Conservation (phyloP, 2,888 invertebrate species). For the Campoplex nolae region DNA sequence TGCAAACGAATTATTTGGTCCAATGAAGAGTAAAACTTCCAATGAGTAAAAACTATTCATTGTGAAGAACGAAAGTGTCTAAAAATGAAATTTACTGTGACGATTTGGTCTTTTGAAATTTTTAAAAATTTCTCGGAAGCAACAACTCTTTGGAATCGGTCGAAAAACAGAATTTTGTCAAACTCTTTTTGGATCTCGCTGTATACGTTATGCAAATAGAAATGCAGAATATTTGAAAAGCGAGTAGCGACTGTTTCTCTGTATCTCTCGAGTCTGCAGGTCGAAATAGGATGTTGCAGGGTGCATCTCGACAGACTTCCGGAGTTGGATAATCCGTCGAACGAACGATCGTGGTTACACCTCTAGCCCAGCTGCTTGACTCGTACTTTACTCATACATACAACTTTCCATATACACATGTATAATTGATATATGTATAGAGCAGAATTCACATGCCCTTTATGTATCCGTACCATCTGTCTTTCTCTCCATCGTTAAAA, state of each 20-base stretch:
- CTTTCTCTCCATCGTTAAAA: constrained; percentile 51
- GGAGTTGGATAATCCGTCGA: constrained; percentile 70
- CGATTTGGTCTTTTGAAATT: too few relatives aligned
- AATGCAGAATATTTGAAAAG: neutral
- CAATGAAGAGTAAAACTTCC: too few relatives aligned
- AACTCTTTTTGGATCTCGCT: too few relatives aligned
- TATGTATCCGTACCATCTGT: constrained; percentile 34
- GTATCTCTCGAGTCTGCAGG: constrained; percentile 27
- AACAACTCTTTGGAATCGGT: too few relatives aligned
- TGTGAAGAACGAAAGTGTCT: too few relatives aligned
- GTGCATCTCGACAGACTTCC: constrained; percentile 59
- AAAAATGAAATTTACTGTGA: too few relatives aligned
- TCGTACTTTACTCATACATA: constrained; percentile 14
- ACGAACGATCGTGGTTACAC: constrained; percentile 71
- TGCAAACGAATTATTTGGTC: too few relatives aligned
- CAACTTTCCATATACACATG: constrained; percentile 27
- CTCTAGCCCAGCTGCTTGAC: constrained; percentile 61
- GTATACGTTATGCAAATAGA: neutral
- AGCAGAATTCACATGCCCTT: constrained; percentile 11
- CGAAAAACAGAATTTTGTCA: too few relatives aligned
- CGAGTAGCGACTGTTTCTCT: constrained; percentile 17
- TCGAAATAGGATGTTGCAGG: constrained; percentile 37
- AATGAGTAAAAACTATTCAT: too few relatives aligned
- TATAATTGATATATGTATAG: constrained; percentile 30
- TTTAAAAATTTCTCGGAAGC: neutral